Evolutionary conservation across 2,113 vertebrate species (phyloP), one percentile per base, ranked within the genome.

Genomic region (Xenus cinereus): DNA sequence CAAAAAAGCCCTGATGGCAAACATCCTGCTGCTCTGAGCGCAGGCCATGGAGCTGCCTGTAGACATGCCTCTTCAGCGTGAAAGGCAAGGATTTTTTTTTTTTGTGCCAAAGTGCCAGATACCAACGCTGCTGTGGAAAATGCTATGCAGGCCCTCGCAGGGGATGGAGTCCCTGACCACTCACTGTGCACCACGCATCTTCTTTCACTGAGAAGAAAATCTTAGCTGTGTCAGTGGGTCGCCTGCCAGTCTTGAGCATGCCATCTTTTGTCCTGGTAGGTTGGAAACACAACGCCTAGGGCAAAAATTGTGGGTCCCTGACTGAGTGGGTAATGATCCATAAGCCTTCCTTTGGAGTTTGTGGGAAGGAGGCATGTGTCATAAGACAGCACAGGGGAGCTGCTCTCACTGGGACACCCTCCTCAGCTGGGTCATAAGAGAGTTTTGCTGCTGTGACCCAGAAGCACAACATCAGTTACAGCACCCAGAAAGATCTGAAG

Each of bases 141-240:
- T 43, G 17, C 6, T 72, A 3, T 1, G 2, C n/a, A 46, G 17
- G 2, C 3, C 50, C 9, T 54, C 28, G 12, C 5, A 51, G 37
- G n/a, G 9, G 1, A 3, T 22, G 39, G 32, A 5, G 3, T 78
- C 7, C 24, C 24, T 62, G 33, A 35, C 6, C 14, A 8, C 28
- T 41, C 0, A 0, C 16, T 63, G 24, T 56, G 33, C 35, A 19
- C 14, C 1, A 1, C 54, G 41, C 26, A 33, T 18, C 37, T 88
- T 62, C 45, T 71, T 81, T 20, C 54, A 33, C 6, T 54, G 28
- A n/a, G 56, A 41, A 59, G 5, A 41, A 84, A 67, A 37, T 17
- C 37, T 28, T 37, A 14, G 11, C 37, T 59, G 22, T 17, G 14
- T 27, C 46, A 46, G 26, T 10, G 17, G 9, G 5, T 56, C 1